These are phyloP conservation scores for Chaenocephalus aceratus DNA, from an alignment of 2,113 vertebrate species.

Conservation along the genomic window DNA sequence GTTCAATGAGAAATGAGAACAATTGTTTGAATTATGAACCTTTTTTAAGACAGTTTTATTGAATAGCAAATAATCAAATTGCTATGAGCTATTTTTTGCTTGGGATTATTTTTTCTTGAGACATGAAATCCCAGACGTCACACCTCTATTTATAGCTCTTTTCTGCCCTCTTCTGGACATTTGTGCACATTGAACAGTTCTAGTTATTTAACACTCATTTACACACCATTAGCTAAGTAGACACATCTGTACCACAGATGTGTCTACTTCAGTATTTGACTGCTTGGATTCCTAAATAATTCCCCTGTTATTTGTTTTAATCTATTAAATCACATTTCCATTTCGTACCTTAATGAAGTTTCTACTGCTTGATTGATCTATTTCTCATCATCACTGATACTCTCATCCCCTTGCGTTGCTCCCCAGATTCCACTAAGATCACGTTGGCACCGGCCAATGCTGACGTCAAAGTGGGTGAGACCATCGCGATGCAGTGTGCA, in stretches of 20 bases:
- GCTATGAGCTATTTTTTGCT: background rate
- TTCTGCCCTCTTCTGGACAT: slow-evolving; percentile 77
- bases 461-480: slow-evolving; percentile 92
- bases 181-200: slow-evolving; percentile 28
- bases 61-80: background rate
- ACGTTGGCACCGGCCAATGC: slow-evolving; percentile 91
- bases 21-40: slow-evolving; percentile 5
- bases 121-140: slow-evolving; percentile 28
- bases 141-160: slow-evolving; percentile 47
- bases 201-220: background rate
- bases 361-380: background rate
- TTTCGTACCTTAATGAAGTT: background rate
- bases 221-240: too few relatives aligned
- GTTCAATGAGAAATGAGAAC: slow-evolving; percentile 15
- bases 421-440: slow-evolving; percentile 93
- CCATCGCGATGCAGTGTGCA: slow-evolving; percentile 90
- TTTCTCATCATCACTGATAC: background rate
- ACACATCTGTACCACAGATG: background rate
- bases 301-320: background rate
- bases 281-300: background rate
- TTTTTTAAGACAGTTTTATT: slow-evolving; percentile 13
- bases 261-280: background rate
- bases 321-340: background rate
- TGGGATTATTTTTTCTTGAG: background rate
- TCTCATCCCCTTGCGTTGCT: background rate